A percentile compares a stretch with the other conserved stretches of the same genome.
phyloP scores from a whole-genome alignment of 92 coral and sea anemone genomes.

The Nematostella vectensis region DNA sequence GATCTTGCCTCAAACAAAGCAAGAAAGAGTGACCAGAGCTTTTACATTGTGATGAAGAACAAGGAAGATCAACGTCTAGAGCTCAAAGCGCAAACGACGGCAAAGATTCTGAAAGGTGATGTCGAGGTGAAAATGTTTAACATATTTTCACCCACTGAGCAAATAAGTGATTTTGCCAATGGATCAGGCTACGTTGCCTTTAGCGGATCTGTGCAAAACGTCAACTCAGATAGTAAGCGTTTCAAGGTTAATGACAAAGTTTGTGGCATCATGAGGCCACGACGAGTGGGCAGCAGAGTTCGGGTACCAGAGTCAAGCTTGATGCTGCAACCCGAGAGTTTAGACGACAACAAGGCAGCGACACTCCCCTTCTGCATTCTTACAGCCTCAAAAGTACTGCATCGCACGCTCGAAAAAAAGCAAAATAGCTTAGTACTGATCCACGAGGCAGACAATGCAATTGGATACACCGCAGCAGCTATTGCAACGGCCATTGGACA shows the following conservation, averaged over 20 bases:
- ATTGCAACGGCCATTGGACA: conserved; percentile 39
- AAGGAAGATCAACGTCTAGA: not conserved
- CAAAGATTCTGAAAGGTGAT: conserved; percentile 1
- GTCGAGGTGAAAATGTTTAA: conserved; percentile 1
- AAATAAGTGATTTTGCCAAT: conserved; percentile 5
- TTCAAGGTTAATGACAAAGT: conserved; percentile 22
- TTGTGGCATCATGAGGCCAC: conserved; percentile 25
- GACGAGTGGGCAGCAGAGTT: conserved; percentile 26
- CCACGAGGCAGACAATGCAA: conserved; percentile 36
- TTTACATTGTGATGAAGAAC: not conserved
- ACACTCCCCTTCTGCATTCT: conserved; percentile 32
- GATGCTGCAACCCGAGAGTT: conserved; percentile 26
- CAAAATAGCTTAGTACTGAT: conserved; percentile 6
- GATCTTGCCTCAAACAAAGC: not conserved
- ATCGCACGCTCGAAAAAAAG: conserved; percentile 1
- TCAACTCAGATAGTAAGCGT: not conserved
- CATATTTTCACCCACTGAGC: conserved; percentile 9
- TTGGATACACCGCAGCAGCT: conserved; percentile 38
- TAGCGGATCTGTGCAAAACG: conserved; percentile 7
- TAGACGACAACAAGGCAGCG: conserved; percentile 29
- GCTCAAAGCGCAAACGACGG: conserved; percentile 6
- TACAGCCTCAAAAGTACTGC: conserved; percentile 34
- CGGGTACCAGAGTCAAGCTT: not conserved
- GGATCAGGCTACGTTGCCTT: conserved; percentile 13
- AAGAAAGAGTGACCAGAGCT: not conserved